Conservation (phyloP, 1,140 invertebrate species). For the Ruditapes philippinarum region DNA sequence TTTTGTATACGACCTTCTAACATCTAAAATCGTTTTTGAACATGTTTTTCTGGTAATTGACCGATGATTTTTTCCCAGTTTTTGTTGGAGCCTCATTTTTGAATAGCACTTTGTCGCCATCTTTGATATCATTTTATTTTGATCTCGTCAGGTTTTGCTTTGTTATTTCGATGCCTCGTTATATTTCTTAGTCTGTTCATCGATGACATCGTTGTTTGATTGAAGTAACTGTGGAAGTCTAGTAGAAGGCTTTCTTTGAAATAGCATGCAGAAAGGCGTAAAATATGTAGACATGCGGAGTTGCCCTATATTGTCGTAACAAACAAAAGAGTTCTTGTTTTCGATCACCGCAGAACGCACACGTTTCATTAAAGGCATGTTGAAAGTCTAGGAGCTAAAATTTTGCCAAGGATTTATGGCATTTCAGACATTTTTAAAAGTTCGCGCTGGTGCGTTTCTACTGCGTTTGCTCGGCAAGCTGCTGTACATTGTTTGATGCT, state of each 20-base stretch:
- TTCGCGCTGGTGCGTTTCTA: neutral
- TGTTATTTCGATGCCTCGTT: neutral
- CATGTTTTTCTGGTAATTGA: too few species aligned
- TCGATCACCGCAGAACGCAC: neutral
- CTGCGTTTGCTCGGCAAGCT: conserved; percentile 17
- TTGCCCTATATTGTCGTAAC: conserved; percentile 2
- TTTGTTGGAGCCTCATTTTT: too few species aligned
- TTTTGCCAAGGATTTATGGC: neutral
- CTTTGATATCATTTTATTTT: neutral
- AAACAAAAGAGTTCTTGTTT: conserved; percentile 2
- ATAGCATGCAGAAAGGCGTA: neutral
- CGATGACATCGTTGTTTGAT: neutral
- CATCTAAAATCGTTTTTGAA: too few species aligned
- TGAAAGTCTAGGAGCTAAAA: neutral
- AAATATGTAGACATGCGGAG: neutral
- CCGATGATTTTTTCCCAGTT: too few species aligned
- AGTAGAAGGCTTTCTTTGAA: neutral
- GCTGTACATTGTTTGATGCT: too few species aligned
- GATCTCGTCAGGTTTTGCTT: neutral
- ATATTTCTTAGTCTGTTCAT: too few species aligned
- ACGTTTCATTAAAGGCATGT: conserved; percentile 1
- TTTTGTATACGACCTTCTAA: too few species aligned
- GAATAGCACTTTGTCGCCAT: neutral
- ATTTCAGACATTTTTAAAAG: neutral
- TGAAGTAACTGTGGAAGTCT: neutral